Evolutionary conservation across 2,888 invertebrate genomes (phyloP), one percentile per base, ranked within the genome.

Genomic region (Atrina japonica): DNA sequence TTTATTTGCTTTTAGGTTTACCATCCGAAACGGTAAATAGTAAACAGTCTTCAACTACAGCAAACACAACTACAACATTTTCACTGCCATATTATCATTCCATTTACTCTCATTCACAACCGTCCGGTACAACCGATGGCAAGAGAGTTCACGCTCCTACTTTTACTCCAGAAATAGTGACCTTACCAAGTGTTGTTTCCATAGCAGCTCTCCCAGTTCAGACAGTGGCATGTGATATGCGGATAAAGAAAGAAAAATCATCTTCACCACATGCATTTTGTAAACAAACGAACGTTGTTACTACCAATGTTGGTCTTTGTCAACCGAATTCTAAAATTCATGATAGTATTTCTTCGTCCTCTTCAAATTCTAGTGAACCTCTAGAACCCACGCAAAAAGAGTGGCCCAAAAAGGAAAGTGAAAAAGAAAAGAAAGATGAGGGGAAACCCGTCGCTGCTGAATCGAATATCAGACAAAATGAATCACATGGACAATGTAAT

Each of bases 91-190:
- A 84, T 53, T 85, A 86, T 66, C 84, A 85, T 72, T 84, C 83
- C 25, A 73, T 86, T 9, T 86, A 81, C 67, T 78, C 85, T 11
- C 77, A 81, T 50, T 73, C 77, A 18, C 74, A 75, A 63, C 35
- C 72, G 9, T 50, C 58, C 40, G 65, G 59, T 18, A 61, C 40
- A 27, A 73, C 74, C 50, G 76, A 73, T 23, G 80, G 79, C 7
- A 81, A 79, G 63, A 81, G 79, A 61, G 85, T 88, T 18, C 86
- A 86, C 56, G 86, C 88, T 40, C 81, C 83, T 9, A 86, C 86
- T 11, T 88, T 82, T 67, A 83, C 85, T n/a, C 86, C 87, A 11
- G 85, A 86, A 60, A 81, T 86, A 49, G 86, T 86, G 14, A 84
- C 86, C 6, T 72, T 86, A n/a, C 71, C 76, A 50, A 79, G 77